Evolutionary conservation across 2,113 vertebrate genomes (phyloP), one percentile per base, ranked within the genome.

Genomic region (Dendropsophus ebraccatus): DNA sequence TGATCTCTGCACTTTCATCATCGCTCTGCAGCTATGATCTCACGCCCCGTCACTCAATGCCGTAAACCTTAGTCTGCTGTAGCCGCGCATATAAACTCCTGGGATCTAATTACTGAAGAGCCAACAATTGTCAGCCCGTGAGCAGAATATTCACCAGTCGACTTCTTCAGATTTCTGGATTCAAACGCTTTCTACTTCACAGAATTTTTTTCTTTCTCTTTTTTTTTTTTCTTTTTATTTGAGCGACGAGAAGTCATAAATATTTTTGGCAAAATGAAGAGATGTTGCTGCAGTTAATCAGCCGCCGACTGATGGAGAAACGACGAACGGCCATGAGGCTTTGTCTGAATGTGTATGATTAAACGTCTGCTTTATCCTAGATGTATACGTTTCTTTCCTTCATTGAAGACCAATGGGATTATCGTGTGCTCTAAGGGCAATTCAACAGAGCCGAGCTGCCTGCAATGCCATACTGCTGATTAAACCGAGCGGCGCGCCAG

Each of bases 21-120:
- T 41, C 8, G 9, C 76, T 81, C 23, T 10, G 21, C 78, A 62
- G 30, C 78, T 56, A 21, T n/a, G 78, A 81, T 69, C 45, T 50
- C n/a, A 9, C 23, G 25, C 7, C 13, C 60, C 23, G 19, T 54
- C 81, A 72, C 45, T 70, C 81, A 82, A 9, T 23, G 25, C 41
- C 21, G 13, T 28, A 11, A 23, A 14, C 25, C 25, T 37, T 14
- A 35, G 62, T 9, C 49, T 82, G 11, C 28, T 83, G 81, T 12
- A 17, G 78, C 21, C 16, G 65, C 67, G 8, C 21, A 56, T 35
- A 10, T 35, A 82, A 70, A 83, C 82, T 56, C 67, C 5, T 58
- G 69, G 82, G 82, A 83, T 60, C 82, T 50, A 83, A 83, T 83
- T 83, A 83, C 49, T 60, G 70, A 60, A 60, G 19, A 45, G 47